Base-by-base conservation (phyloP, 2,113 vertebrate genomes). In the Panthera tigris region DNA sequence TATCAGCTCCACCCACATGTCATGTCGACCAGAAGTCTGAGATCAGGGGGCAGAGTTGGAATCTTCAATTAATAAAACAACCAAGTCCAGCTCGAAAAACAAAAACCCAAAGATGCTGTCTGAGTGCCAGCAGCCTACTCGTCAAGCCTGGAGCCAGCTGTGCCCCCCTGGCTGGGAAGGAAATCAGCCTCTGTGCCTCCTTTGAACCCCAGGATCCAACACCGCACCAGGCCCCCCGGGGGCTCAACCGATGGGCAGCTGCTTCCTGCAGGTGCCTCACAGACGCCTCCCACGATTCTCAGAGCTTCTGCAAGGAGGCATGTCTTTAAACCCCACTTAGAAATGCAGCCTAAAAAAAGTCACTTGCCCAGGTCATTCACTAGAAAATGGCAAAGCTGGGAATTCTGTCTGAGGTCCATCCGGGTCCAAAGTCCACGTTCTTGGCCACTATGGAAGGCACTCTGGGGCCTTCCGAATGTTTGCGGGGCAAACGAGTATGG, bases 171-270 rank as follows among this genome's bases (percentile, higher is more conserved):
- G 14, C 0, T 27, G 1, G 15, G 19, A 66, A 23, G n/a, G 45
- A 39, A 14, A 16, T 5, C 65, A 0, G 31, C 12, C 48, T 10
- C 71, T 1, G 8, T 1, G 0, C 15, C 71, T 31, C 61, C 52
- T 36, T 13, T 4, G 36, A 4, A 31, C 52, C 55, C 33, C 11
- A 2, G 12, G 0, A 1, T 4, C 12, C n/a, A 18, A 2, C 55
- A 4, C 23, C 0, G 0, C 4, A 31, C 83, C 21, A 5, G 36
- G n/a, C 57, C 52, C 45, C 45, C 0, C 16, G 0, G 2, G 39
- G 2, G 1, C 31, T 27, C 84, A 0, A 6, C 5, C 5, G 5
- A 1, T 18, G 31, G 18, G 45, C 4, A 3, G 50, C 61, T 39
- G 23, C n/a, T 13, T 8, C 16, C 9, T 12, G 55, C 15, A 9